These are phyloP conservation scores for Meteorus cinctellus DNA, from an alignment of 2,888 invertebrate genomes.

Conservation along the genomic window DNA sequence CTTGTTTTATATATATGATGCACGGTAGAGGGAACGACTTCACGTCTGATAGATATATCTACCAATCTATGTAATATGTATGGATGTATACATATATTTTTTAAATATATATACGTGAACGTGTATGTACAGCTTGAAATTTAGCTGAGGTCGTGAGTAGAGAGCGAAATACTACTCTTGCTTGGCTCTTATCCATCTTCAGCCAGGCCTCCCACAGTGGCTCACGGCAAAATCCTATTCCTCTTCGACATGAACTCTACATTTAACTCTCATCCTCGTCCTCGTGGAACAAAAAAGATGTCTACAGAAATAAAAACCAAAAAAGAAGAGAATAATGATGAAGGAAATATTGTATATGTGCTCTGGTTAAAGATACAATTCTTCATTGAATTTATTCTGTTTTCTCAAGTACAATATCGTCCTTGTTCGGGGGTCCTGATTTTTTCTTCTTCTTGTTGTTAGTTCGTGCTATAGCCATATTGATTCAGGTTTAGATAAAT, in stretches of 20 bases:
- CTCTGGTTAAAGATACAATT: too few relatives aligned
- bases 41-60: neutral
- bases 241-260: constrained; percentile 19
- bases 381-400: too few relatives aligned
- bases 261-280: constrained; percentile 15
- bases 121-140: constrained; percentile 48
- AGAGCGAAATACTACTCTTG: constrained; percentile 37
- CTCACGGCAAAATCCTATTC: constrained; percentile 13
- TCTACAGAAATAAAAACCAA: neutral
- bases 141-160: constrained; percentile 43
- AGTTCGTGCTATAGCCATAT: too few relatives aligned
- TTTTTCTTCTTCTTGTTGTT: neutral
- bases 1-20: constrained; percentile 47
- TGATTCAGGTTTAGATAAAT: too few relatives aligned
- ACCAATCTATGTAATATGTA: too few relatives aligned
- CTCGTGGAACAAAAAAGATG: neutral
- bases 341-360: too few relatives aligned
- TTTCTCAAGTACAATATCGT: too few relatives aligned
- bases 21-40: constrained; percentile 12
- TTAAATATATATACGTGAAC: neutral
- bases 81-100: too few relatives aligned
- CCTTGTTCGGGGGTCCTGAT: neutral
- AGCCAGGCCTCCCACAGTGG: neutral
- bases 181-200: constrained; percentile 40
- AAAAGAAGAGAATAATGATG: neutral